Conservation (phyloP, 2,113 vertebrate genomes). For the Capreolus pygargus region DNA sequence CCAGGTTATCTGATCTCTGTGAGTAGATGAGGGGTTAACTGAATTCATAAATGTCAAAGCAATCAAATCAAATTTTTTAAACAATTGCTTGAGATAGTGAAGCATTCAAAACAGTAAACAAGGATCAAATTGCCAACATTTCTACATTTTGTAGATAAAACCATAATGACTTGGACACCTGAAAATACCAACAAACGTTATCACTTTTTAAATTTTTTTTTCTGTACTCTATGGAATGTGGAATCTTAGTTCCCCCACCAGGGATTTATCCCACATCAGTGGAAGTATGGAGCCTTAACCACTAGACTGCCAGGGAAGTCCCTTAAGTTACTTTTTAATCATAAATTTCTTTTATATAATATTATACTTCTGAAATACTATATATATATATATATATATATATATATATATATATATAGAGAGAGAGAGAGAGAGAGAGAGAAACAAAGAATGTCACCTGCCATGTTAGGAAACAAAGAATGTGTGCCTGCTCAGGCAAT, state of each 20-base stretch:
- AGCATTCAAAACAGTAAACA: background rate
- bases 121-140: background rate
- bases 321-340: background rate
- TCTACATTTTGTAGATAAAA: background rate
- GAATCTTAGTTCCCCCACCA: background rate
- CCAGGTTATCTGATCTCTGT: background rate
- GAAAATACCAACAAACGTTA: background rate
- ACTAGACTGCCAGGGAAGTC: background rate
- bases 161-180: background rate
- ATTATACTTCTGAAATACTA: background rate
- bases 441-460: background rate
- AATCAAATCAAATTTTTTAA: slow-evolving; percentile 10
- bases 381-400: background rate
- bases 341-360: background rate
- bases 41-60: background rate
- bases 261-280: background rate
- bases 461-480: background rate
- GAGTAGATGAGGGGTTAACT: background rate
- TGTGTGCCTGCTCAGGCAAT: background rate
- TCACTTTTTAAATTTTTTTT: background rate
- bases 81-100: background rate
- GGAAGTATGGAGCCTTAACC: background rate
- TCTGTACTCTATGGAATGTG: background rate
- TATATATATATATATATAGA: background rate
- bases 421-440: no score